Evolutionary conservation across 2,888 invertebrate species (phyloP).

Genomic region (Macrophya alboannulata): DNA sequence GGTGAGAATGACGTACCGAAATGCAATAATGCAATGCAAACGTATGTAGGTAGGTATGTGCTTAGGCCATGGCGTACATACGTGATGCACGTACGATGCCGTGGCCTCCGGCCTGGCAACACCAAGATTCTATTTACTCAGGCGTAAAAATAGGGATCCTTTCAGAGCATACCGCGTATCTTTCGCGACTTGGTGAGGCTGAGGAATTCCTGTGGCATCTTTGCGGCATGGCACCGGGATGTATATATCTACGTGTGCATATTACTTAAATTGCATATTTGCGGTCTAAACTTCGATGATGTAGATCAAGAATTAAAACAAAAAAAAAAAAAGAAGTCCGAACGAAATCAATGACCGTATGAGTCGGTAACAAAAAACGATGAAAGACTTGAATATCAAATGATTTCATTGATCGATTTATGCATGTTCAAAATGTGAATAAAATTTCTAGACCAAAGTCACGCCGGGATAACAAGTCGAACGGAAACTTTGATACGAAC

Average conservation of each 20-base stretch:
- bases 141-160: conserved; percentile 49
- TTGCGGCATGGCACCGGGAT: conserved; percentile 19
- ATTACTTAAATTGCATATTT: conserved; percentile 8
- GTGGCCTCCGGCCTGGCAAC: conserved; percentile 38
- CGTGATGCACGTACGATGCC: conserved; percentile 47
- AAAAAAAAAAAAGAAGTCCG: background rate
- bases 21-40: conserved; percentile 12
- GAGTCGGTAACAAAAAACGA: background rate
- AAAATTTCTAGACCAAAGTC: background rate
- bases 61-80: conserved; percentile 3
- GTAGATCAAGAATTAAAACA: background rate
- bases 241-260: background rate
- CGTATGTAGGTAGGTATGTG: background rate
- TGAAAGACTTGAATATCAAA: background rate
- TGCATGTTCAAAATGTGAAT: background rate
- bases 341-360: background rate
- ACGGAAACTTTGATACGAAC: background rate
- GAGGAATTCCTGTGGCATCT: conserved; percentile 46
- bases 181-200: conserved; percentile 27
- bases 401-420: background rate
- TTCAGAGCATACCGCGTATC: conserved; percentile 42
- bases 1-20: background rate
- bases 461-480: background rate
- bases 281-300: conserved; percentile 19
- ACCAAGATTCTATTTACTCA: conserved; percentile 50